Evolutionary conservation across 2,113 vertebrate species (phyloP), one percentile per base, ranked within the genome.

Genomic region (Pelodiscus sinensis): DNA sequence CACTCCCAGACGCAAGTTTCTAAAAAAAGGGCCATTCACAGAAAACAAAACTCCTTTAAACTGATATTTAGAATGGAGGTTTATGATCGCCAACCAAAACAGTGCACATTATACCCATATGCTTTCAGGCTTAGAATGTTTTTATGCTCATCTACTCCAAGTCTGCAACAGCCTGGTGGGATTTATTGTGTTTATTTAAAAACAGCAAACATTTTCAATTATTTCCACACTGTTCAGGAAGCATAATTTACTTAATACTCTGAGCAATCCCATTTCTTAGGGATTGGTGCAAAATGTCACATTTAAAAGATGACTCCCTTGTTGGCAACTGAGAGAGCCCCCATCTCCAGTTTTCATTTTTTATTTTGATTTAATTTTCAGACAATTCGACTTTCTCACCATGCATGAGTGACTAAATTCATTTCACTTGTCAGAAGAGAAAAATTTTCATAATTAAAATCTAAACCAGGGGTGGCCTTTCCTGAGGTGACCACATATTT

Each of bases 321-420:
- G 96, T 96, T 96, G 97, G 96, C 90, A 92, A 96, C 97, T 97
- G 89, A 93, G 96, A 98, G 97, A 88, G 96, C 78, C 95, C 87
- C 80, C 79, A 24, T 92, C 97, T 96, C 92, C 97, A 97, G 97
- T 97, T 98, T 98, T 97, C 97, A 95, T 97, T 96, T 98, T 97
- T 98, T 96, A 98, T 97, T 98, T 98, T 98, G 96, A 98, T 98
- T 98, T 98, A 97, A 98, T 98, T 98, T 98, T 97, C 97, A 98
- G 96, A 98, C 95, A 97, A 96, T 98, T 98, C 98, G 97, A 98
- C 97, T 98, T 97, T 97, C 93, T 93, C 95, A 97, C 95, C 91
- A 97, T 97, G 98, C 97, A 97, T 97, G 97, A 98, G 85, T 97
- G 97, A 97, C 94, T 97, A 98, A 97, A 98, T 98, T 98, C 97